phyloP scores from a whole-genome alignment of 2,888 invertebrate species.

The Rotaria macrura region DNA sequence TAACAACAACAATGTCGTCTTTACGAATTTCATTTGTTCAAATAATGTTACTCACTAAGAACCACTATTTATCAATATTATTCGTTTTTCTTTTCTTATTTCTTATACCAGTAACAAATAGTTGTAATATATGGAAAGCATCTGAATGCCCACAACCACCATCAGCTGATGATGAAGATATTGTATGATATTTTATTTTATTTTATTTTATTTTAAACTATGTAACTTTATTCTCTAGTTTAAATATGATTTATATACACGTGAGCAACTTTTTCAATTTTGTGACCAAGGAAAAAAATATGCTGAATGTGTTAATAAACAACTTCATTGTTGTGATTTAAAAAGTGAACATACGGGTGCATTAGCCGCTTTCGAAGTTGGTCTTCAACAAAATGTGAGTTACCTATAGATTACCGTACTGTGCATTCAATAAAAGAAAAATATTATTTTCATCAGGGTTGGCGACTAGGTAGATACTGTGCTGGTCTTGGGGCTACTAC shows the following conservation, averaged over 20 bases:
- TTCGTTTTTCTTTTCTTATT: not conserved
- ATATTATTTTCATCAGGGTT: not conserved
- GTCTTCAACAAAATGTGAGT: slow-evolving; percentile 9
- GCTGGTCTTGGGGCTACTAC: slow-evolving; percentile 30
- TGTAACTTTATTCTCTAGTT: not conserved
- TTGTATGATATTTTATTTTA: not conserved
- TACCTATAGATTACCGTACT: not conserved
- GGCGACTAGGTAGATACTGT: slow-evolving; percentile 32
- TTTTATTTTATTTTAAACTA: too few species aligned
- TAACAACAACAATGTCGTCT: not conserved
- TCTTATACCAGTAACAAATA: not conserved
- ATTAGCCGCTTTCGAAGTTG: slow-evolving; percentile 23
- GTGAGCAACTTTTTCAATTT: slow-evolving; percentile 29
- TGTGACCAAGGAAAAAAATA: slow-evolving; percentile 34
- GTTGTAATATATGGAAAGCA: slow-evolving; percentile 34
- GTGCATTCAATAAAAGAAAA: too few species aligned
- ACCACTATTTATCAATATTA: not conserved
- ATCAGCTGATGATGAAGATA: slow-evolving; percentile 27
- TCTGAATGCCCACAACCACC: slow-evolving; percentile 31
- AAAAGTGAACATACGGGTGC: slow-evolving; percentile 28
- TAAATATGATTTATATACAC: slow-evolving; percentile 30
- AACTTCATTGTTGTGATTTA: slow-evolving; percentile 32
- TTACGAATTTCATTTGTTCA: not conserved
- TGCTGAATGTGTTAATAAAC: slow-evolving; percentile 29
- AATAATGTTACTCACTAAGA: not conserved